A percentile compares a stretch with the other conserved stretches of the same genome.
Conservation (phyloP, 1,140 invertebrate genomes). For the Drosophila bifasciata region DNA sequence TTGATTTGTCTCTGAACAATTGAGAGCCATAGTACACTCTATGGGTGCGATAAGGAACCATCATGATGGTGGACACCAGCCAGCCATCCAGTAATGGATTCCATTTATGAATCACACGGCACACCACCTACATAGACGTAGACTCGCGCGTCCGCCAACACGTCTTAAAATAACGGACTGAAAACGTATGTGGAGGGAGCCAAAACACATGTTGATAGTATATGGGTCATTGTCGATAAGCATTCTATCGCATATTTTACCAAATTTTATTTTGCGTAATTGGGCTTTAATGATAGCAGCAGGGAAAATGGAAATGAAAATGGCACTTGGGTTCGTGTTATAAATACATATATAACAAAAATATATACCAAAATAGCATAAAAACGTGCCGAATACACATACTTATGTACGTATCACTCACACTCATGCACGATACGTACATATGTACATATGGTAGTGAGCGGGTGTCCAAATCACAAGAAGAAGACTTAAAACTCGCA, state of each 20-base stretch:
- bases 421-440: slow-evolving; percentile 1
- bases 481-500: slow-evolving; percentile 38
- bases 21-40: not conserved
- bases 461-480: slow-evolving; percentile 60
- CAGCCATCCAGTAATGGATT: slow-evolving; percentile 2
- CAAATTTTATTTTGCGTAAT: slow-evolving; percentile 44
- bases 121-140: too few relatives aligned
- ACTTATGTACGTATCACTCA: slow-evolving; percentile 19
- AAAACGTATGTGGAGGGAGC: slow-evolving; percentile 13
- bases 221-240: slow-evolving; percentile 63
- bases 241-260: slow-evolving; percentile 16
- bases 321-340: slow-evolving; percentile 24
- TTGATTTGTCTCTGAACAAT: slow-evolving; percentile 29
- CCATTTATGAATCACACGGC: slow-evolving; percentile 17
- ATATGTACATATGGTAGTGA: slow-evolving; percentile 18
- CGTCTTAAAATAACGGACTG: slow-evolving; percentile 15
- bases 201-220: slow-evolving; percentile 71
- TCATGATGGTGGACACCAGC: not conserved
- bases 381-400: slow-evolving; percentile 28
- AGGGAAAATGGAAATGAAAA: slow-evolving; percentile 29
- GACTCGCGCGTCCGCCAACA: slow-evolving; percentile 16
- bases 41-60: slow-evolving; percentile 30
- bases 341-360: slow-evolving; percentile 27
- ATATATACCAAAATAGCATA: slow-evolving; percentile 44
- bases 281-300: slow-evolving; percentile 43